Conservation (phyloP, 2,113 vertebrate species). For the Abramis brama region DNA sequence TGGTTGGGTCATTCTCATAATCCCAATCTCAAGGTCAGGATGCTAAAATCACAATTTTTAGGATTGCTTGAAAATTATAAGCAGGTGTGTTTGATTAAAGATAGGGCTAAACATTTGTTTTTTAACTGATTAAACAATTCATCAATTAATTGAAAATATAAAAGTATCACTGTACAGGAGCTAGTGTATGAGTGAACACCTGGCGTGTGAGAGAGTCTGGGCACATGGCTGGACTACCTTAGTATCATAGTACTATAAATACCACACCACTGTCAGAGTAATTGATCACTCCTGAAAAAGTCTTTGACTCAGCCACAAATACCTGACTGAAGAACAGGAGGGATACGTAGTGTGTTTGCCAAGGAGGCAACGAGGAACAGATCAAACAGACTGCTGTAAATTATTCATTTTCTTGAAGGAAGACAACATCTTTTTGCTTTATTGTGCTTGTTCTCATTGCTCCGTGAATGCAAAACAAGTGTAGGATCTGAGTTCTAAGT, state of each 20-base stretch:
- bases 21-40: too few relatives aligned
- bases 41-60: too few relatives aligned
- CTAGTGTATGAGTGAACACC: constrained; percentile 33
- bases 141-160: neutral
- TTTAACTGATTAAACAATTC: neutral
- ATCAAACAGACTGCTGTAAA: neutral
- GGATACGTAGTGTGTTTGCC: neutral
- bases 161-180: neutral
- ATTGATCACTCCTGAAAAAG: constrained; percentile 46
- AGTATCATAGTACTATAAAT: constrained; percentile 33
- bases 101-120: too few relatives aligned
- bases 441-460: too few relatives aligned
- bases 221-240: neutral
- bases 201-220: neutral
- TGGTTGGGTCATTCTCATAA: too few relatives aligned
- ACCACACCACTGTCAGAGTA: constrained; percentile 44
- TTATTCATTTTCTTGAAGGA: neutral
- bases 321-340: neutral
- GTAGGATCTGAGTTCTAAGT: too few relatives aligned
- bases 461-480: too few relatives aligned
- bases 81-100: too few relatives aligned
- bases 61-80: too few relatives aligned
- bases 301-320: neutral
- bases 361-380: neutral
- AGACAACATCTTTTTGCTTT: too few relatives aligned